Conservation (phyloP, 1,140 invertebrate genomes). For the Heliothis virescens region DNA sequence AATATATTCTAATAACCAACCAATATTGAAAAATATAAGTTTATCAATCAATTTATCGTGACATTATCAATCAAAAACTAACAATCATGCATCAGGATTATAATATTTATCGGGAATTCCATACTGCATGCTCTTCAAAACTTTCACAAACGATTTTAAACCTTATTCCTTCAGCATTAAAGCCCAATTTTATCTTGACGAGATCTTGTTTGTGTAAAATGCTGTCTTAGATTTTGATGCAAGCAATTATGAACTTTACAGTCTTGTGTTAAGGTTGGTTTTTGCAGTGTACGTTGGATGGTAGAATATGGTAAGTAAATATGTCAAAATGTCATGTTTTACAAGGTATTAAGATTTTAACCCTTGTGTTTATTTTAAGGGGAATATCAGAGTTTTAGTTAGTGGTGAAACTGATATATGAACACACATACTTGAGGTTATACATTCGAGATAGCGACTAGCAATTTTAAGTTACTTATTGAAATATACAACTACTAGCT, state of each 20-base stretch:
- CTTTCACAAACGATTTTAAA: background rate
- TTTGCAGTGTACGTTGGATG: background rate
- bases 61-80: constrained; percentile 3
- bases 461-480: too few relatives aligned
- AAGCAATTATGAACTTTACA: background rate
- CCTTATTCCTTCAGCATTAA: background rate
- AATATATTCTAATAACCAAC: background rate
- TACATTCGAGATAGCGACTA: too few relatives aligned
- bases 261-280: background rate
- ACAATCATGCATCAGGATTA: constrained; percentile 23
- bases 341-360: constrained; percentile 16
- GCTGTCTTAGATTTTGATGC: too few relatives aligned
- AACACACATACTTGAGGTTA: too few relatives aligned
- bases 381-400: too few relatives aligned
- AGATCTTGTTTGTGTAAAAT: background rate
- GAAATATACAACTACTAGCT: too few relatives aligned
- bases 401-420: too few relatives aligned
- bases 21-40: background rate
- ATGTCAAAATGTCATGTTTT: constrained; percentile 37
- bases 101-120: background rate
- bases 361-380: background rate
- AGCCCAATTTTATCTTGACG: background rate
- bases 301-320: constrained; percentile 1
- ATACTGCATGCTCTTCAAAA: background rate
- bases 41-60: constrained; percentile 25